Conservation (phyloP, 2,797 vertebrate species). For the Dermochelys coriacea region DNA sequence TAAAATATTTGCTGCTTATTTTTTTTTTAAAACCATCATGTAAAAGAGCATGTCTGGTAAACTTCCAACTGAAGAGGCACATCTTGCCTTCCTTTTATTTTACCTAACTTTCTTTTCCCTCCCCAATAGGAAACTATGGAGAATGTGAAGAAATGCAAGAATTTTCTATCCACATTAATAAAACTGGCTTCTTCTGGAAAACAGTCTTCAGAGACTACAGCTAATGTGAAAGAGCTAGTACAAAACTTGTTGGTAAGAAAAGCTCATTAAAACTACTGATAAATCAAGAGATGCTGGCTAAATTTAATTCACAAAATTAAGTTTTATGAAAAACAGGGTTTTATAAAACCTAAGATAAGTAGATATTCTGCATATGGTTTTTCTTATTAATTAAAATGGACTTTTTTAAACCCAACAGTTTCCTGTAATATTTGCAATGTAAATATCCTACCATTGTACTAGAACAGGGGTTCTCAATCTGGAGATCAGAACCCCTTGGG, state of each 20-base stretch:
- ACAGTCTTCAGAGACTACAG: conserved; percentile 94
- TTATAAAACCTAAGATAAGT: not conserved
- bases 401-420: not conserved
- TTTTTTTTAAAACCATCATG: not conserved
- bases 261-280: not conserved
- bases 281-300: not conserved
- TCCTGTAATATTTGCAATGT: not conserved
- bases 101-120: not conserved
- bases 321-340: not conserved
- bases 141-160: conserved; percentile 99
- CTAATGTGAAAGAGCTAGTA: conserved; percentile 94
- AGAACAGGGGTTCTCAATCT: not conserved
- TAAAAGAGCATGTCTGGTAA: not conserved
- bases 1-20: not conserved
- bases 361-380: not conserved
- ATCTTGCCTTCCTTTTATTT: not conserved
- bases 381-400: not conserved
- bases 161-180: conserved; percentile 97
- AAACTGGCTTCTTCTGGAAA: conserved; percentile 97
- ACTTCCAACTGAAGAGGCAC: not conserved
- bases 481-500: too few species aligned
- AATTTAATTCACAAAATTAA: not conserved
- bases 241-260: conserved; percentile 94
- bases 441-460: not conserved
- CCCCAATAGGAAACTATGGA: conserved; percentile 94